A percentile compares a stretch with the other conserved stretches of the same genome.
phyloP scores from a whole-genome alignment of 2,113 vertebrate genomes.

The Phaethon lepturus region DNA sequence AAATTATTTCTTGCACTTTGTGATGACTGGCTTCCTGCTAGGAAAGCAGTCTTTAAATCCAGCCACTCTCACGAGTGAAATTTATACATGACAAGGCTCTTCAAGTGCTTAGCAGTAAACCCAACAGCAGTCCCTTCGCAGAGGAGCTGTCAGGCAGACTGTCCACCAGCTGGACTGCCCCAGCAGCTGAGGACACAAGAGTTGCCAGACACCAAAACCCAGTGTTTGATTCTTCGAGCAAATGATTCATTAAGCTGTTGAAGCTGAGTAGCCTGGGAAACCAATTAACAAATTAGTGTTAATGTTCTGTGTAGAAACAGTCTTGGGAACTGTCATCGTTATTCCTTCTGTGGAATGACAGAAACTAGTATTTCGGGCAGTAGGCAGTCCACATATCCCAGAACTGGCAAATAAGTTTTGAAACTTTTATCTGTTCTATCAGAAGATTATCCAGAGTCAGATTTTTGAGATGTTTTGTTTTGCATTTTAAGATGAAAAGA shows the following conservation, averaged over 20 bases:
- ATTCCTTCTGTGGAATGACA: slow-evolving; percentile 11
- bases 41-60: neutral
- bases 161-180: neutral
- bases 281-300: slow-evolving; percentile 48
- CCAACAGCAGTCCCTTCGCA: neutral
- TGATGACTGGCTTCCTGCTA: neutral
- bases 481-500: neutral
- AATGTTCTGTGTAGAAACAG: neutral
- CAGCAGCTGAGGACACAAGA: slow-evolving; percentile 1
- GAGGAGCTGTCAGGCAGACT: neutral
- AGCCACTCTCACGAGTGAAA: neutral
- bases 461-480: neutral
- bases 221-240: neutral
- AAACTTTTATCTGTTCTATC: neutral
- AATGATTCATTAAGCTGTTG: slow-evolving; percentile 41
- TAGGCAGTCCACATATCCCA: neutral
- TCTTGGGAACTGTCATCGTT: slow-evolving; percentile 38
- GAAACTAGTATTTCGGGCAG: neutral
- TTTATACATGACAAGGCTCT: neutral
- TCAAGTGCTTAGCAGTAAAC: neutral
- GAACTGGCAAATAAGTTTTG: neutral
- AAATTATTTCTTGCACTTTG: neutral
- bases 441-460: neutral
- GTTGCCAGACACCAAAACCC: slow-evolving; percentile 3
- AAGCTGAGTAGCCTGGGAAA: slow-evolving; percentile 44